Evolutionary conservation across 2,888 invertebrate species (phyloP), one percentile per base, ranked within the genome.

Genomic region (Leucophenga montana): DNA sequence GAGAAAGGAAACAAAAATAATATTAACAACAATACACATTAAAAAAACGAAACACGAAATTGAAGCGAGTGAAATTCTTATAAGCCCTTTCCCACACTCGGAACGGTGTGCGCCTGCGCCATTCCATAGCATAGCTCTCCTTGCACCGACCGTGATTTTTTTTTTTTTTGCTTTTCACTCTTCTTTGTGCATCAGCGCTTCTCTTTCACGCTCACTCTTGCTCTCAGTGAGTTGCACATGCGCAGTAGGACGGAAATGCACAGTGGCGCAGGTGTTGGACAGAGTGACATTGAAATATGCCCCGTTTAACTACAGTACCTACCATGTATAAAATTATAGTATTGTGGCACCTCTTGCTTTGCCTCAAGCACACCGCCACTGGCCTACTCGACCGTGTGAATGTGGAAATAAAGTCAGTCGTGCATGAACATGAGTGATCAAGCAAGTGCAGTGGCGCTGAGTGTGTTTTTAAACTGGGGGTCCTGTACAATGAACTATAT

Each of bases 391-490:
- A 84, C 84, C 81, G 81, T 81, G 81, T 81, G 81, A 81, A 81
- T 84, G 81, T 81, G 74, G 83, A 84, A 81, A 84, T 81, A 80
- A 80, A 81, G 81, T 81, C 81, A 81, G 83, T 84, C 84, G 83
- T 84, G 84, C 81, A 84, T 81, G 84, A 84, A 80, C 83, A 83
- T 75, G 64, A 39, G 39, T 39, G 11, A 39, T 39, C 39, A 39
- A 39, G 77, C 79, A 76, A 76, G 77, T 79, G 80, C 79, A 75
- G 70, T 80, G 84, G 84, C 72, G 66, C 3, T 3, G 66, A 44
- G 22, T 0, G 22, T 8, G 53, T 71, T 39, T 3, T 39, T 5
- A 8, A 39, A 11, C 3, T 8, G 39, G 39, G 39, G 11, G 9
- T 39, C 39, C 8, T 8, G 39, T 11, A 39, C 27, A 27, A 27